Evolutionary conservation across 2,888 invertebrate genomes (phyloP).

Genomic region (Phengaris alcon): DNA sequence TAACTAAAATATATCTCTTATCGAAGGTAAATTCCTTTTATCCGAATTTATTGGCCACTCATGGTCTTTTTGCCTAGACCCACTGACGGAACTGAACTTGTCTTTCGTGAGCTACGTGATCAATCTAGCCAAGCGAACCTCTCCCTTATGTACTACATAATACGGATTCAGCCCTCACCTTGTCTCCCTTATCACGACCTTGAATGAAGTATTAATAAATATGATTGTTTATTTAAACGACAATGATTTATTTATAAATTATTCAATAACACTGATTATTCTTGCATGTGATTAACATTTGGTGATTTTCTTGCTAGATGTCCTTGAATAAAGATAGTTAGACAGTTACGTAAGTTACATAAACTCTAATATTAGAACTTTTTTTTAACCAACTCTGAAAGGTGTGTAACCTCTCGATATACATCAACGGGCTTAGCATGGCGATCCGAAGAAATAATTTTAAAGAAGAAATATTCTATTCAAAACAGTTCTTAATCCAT

Average conservation of each 20-base stretch:
- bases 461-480: too few relatives aligned
- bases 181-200: background rate
- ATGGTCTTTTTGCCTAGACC: background rate
- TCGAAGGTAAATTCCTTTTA: too few relatives aligned
- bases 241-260: constrained; percentile 8
- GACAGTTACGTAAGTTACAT: too few relatives aligned
- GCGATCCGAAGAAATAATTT: too few relatives aligned
- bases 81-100: background rate
- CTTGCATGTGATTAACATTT: background rate
- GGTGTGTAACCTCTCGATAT: background rate
- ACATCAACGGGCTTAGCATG: background rate
- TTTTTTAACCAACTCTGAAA: too few relatives aligned
- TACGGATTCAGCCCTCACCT: background rate
- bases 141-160: background rate
- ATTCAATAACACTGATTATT: background rate
- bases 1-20: too few relatives aligned
- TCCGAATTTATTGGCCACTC: too few relatives aligned
- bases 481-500: too few relatives aligned
- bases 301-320: too few relatives aligned
- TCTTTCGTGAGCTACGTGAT: background rate
- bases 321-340: too few relatives aligned
- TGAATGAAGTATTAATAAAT: background rate
- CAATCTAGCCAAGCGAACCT: background rate
- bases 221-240: background rate
- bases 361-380: too few relatives aligned